phyloP scores from a whole-genome alignment of 2,797 vertebrate species.

The Neosalanx taihuensis region DNA sequence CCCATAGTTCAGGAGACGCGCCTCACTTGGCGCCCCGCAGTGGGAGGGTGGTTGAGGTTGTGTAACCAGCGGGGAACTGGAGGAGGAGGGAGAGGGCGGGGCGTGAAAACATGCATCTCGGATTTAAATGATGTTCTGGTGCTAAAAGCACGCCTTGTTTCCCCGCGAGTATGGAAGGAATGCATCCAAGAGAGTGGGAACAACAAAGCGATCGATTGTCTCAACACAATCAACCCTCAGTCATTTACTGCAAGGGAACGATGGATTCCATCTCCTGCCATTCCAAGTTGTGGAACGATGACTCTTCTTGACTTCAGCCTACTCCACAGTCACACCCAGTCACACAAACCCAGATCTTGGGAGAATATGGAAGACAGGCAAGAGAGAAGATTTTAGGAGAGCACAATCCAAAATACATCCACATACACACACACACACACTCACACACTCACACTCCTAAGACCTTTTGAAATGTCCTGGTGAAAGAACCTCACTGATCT shows the following conservation, averaged over 20 bases:
- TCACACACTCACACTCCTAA: too few species aligned
- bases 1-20: slow-evolving; percentile 11
- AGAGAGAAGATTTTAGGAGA: background rate
- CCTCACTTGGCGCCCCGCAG: slow-evolving; percentile 2
- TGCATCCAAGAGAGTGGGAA: slow-evolving; percentile 14
- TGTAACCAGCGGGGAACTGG: background rate
- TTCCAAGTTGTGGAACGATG: background rate
- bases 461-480: background rate
- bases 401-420: background rate
- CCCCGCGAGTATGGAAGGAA: slow-evolving; percentile 31
- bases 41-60: slow-evolving; percentile 4
- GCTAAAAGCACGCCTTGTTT: slow-evolving; percentile 19
- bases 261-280: background rate
- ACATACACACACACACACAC: background rate
- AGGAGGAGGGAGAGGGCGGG: background rate
- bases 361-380: background rate
- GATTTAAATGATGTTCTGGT: slow-evolving; percentile 12
- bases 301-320: background rate
- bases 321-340: background rate
- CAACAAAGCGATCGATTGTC: slow-evolving; percentile 15
- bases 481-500: too few species aligned
- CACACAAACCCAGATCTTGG: background rate
- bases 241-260: background rate
- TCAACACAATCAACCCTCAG: slow-evolving; percentile 10
- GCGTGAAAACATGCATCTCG: slow-evolving; percentile 13